Percentiles rank a stretch among this genome's conserved stretches.
Evolutionary conservation across 2,113 vertebrate genomes (phyloP).

Genomic region (Datnioides undecimradiatus): DNA sequence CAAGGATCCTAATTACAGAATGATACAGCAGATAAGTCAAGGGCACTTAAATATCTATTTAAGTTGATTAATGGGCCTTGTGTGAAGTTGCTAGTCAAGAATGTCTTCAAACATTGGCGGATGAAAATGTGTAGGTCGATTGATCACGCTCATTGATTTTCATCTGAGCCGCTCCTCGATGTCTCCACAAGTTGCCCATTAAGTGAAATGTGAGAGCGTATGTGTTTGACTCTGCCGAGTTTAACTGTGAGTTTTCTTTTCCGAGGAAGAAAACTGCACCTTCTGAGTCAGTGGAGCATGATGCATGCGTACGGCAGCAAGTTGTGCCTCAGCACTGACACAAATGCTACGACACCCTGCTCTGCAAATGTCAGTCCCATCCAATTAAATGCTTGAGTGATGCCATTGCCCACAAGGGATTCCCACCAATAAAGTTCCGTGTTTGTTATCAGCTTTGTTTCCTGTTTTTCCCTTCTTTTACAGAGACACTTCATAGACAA

Average conservation of each 20-base stretch:
- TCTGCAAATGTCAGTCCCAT: slow-evolving; percentile 79
- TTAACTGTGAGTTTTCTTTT: slow-evolving; percentile 49
- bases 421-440: slow-evolving; percentile 64
- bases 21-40: slow-evolving; percentile 65
- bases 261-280: slow-evolving; percentile 39
- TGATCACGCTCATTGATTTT: slow-evolving; percentile 77
- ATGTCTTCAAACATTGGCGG: slow-evolving; percentile 31
- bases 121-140: slow-evolving; percentile 53
- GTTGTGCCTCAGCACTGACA: slow-evolving; percentile 64
- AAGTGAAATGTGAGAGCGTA: slow-evolving; percentile 62
- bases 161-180: slow-evolving; percentile 52
- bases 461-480: slow-evolving; percentile 34
- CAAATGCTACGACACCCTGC: slow-evolving; percentile 72
- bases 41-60: slow-evolving; percentile 70
- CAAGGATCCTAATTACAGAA: slow-evolving; percentile 60
- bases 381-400: slow-evolving; percentile 79
- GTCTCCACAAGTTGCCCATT: slow-evolving; percentile 68
- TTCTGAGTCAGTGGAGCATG: slow-evolving; percentile 66
- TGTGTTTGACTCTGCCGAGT: slow-evolving; percentile 39
- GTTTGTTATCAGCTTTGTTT: slow-evolving; percentile 64
- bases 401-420: slow-evolving; percentile 63
- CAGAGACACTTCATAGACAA: slow-evolving; percentile 22
- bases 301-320: slow-evolving; percentile 61
- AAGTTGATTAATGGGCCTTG: slow-evolving; percentile 69
- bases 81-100: slow-evolving; percentile 64